Percentiles rank a stretch among this genome's conserved stretches.
Evolutionary conservation across 2,113 vertebrate genomes (phyloP).

Genomic region (Malaclemys terrapin): DNA sequence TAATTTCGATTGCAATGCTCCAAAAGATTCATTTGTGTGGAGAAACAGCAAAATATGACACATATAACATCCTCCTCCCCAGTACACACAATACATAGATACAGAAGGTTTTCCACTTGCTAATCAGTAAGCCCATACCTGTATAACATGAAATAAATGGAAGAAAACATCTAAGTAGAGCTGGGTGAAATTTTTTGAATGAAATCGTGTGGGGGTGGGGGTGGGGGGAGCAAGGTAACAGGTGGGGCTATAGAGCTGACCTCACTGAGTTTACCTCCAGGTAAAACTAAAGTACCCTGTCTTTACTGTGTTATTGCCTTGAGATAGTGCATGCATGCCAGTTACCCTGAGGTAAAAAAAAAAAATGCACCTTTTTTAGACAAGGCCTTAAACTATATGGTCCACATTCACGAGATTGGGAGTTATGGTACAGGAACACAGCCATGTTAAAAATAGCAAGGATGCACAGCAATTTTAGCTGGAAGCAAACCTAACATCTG

Average conservation of each 20-base stretch:
- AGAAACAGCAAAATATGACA: neutral
- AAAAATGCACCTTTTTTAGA: neutral
- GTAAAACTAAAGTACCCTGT: neutral
- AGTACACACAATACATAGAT: neutral
- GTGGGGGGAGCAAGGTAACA: neutral
- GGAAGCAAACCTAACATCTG: neutral
- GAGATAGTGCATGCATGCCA: neutral
- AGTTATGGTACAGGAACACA: rapidly evolving
- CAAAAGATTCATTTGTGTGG: slow-evolving; percentile 1
- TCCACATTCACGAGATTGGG: neutral
- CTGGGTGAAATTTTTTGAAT: neutral
- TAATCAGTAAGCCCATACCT: neutral
- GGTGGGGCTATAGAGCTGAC: neutral
- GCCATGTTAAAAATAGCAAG: neutral
- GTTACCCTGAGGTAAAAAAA: neutral
- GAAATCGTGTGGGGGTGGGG: neutral
- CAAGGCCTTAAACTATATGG: neutral
- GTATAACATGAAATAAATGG: neutral
- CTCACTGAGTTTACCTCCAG: neutral
- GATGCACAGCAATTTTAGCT: neutral
- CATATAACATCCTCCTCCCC: rapidly evolving
- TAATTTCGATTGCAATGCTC: neutral
- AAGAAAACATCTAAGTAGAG: neutral
- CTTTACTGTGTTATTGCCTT: neutral
- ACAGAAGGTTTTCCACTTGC: neutral